Evolutionary conservation across 2,797 vertebrate species (phyloP), one percentile per base, ranked within the genome.

Genomic region (Anguilla obscura): DNA sequence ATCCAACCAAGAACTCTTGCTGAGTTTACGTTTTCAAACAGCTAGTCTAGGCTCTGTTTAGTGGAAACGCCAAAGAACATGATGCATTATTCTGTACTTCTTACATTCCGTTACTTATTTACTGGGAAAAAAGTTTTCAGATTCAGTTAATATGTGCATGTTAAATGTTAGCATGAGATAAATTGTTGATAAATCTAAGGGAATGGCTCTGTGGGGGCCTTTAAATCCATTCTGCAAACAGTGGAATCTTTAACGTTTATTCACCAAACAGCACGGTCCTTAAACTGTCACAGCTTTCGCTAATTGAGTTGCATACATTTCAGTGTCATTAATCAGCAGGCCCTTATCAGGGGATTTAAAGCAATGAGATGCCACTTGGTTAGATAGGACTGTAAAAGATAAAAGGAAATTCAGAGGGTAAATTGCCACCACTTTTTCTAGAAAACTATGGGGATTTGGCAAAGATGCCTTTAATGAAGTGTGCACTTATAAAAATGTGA

Each of bases 241-340:
- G 40, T 18, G 45, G n/a, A 82, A 82, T 82, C 79, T 82, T n/a
- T 45, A 48, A 21, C 24, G 45, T 48, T 82, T 82, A 50, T 48
- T 50, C 45, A 82, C 40, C 45, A 82, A 82, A 21, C 79, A 82
- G 79, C 24, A n/a, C n/a, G 79, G 79, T 82, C 18, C 79, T 82
- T 82, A 50, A 48, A 82, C 79, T 82, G 79, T 82, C 79, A 82
- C 21, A 50, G 79, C 10, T 48, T 82, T 48, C 8, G 1, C 40
- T 82, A 48, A 82, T 50, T 82, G 79, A 82, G 40, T 24, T 82
- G 30, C 16, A 50, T 50, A 24, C 40, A 50, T 82, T 50, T 24
- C 79, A 82, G 45, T 82, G 79, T n/a, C 79, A 50, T 82, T 82
- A 48, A 82, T 82, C 45, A 82, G 79, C 79, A 48, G 45, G 21